Evolutionary conservation across 2,888 invertebrate genomes (phyloP).

Genomic region (Lamellibrachia columna): DNA sequence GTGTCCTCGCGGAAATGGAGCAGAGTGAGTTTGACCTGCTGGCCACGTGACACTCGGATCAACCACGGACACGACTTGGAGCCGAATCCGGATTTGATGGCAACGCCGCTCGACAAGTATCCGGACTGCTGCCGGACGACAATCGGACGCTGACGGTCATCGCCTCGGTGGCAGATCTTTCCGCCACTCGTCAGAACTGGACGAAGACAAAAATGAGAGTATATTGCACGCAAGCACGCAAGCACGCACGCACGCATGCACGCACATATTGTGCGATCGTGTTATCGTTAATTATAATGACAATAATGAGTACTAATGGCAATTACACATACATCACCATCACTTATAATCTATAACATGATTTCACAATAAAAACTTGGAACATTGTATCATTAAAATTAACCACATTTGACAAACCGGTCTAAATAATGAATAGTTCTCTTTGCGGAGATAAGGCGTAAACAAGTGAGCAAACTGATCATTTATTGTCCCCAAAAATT

Average conservation of each 20-base stretch:
- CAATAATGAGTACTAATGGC: no score
- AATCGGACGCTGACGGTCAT: neutral
- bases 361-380: no score
- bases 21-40: neutral
- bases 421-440: no score
- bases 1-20: neutral
- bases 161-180: neutral
- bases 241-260: neutral
- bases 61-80: slow-evolving; percentile 18
- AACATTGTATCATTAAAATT: no score
- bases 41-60: neutral
- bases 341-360: no score
- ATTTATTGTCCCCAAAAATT: no score
- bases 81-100: slow-evolving; percentile 7
- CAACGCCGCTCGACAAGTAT: slow-evolving; percentile 21
- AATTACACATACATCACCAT: no score
- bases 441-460: no score
- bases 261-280: neutral
- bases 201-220: neutral
- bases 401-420: no score
- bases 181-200: neutral
- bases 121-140: neutral
- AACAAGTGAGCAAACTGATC: no score
- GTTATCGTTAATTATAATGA: no score
- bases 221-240: neutral